Percentiles rank a stretch among this genome's conserved stretches.
These are phyloP conservation scores for Drosophila peninsularis DNA, from an alignment of 2,888 invertebrate species.

Conservation along the genomic window DNA sequence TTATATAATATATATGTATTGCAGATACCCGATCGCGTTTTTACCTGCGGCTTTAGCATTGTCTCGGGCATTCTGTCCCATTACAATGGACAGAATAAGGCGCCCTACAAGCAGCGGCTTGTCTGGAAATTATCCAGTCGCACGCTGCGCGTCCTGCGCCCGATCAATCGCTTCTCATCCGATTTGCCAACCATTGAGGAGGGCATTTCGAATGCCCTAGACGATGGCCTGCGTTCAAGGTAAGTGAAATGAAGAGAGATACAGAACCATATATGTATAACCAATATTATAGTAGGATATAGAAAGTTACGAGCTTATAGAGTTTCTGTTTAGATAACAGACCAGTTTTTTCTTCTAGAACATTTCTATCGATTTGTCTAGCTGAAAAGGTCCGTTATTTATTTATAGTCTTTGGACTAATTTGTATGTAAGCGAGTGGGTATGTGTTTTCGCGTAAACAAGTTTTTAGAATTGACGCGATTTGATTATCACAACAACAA, in stretches of 20 bases:
- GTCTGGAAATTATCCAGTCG: slow-evolving; percentile 91
- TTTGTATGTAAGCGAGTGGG: slow-evolving; percentile 49
- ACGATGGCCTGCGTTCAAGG: slow-evolving; percentile 84
- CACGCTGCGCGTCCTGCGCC: slow-evolving; percentile 89
- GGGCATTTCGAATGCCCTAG: slow-evolving; percentile 85
- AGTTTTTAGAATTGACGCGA: slow-evolving; percentile 76
- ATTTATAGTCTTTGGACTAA: slow-evolving; percentile 58
- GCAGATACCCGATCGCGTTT: slow-evolving; percentile 89
- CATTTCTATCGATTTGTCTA: slow-evolving; percentile 9
- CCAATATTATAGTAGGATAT: neutral
- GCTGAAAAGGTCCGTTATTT: slow-evolving; percentile 29
- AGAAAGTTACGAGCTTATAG: too few species aligned
- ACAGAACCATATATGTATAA: neutral
- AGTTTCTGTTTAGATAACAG: neutral
- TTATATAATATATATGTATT: neutral
- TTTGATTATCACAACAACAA: slow-evolving; percentile 70
- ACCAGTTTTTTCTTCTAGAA: slow-evolving; percentile 5
- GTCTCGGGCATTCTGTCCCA: slow-evolving; percentile 88
- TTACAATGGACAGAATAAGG: slow-evolving; percentile 90
- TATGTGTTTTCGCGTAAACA: slow-evolving; percentile 75
- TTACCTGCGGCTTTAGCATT: slow-evolving; percentile 87
- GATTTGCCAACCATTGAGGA: slow-evolving; percentile 91
- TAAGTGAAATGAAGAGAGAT: slow-evolving; percentile 49
- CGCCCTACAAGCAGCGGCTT: slow-evolving; percentile 89
- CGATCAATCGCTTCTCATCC: slow-evolving; percentile 90